These are phyloP conservation scores for Notarius quadriscutis DNA, from an alignment of 2,113 vertebrate genomes.

Conservation along the genomic window DNA sequence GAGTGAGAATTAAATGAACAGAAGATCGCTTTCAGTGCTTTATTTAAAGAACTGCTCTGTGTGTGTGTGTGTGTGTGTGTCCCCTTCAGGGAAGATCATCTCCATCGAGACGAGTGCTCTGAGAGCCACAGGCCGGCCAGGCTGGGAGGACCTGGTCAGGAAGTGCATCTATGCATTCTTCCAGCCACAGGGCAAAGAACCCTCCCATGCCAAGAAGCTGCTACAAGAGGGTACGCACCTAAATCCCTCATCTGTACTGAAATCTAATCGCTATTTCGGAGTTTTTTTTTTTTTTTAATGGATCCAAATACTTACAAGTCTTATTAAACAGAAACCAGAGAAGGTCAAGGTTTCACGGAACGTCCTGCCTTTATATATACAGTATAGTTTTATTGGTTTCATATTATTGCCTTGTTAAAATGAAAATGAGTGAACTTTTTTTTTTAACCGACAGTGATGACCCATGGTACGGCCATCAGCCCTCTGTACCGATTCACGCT, in stretches of 20 bases:
- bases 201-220: slow-evolving; percentile 92
- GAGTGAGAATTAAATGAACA: not conserved
- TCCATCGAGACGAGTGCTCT: slow-evolving; percentile 95
- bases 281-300: not conserved
- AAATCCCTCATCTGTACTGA: not conserved
- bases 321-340: not conserved
- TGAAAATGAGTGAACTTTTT: not conserved
- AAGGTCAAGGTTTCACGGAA: not conserved
- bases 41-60: not conserved
- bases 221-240: slow-evolving; percentile 86
- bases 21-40: slow-evolving; percentile 68
- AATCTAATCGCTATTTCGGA: not conserved
- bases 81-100: slow-evolving; percentile 90
- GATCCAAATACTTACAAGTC: not conserved
- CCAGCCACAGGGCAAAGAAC: slow-evolving; percentile 92
- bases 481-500: slow-evolving; percentile 94
- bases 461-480: slow-evolving; percentile 90
- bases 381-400: not conserved
- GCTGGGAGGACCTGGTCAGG: slow-evolving; percentile 95
- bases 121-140: slow-evolving; percentile 86
- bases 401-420: not conserved
- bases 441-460: slow-evolving; percentile 81
- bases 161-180: slow-evolving; percentile 98
- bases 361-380: not conserved
- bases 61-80: slow-evolving; percentile 32